Conservation (phyloP, 64 coral and sea anemone species). For the Astreopora myriophthalma region DNA sequence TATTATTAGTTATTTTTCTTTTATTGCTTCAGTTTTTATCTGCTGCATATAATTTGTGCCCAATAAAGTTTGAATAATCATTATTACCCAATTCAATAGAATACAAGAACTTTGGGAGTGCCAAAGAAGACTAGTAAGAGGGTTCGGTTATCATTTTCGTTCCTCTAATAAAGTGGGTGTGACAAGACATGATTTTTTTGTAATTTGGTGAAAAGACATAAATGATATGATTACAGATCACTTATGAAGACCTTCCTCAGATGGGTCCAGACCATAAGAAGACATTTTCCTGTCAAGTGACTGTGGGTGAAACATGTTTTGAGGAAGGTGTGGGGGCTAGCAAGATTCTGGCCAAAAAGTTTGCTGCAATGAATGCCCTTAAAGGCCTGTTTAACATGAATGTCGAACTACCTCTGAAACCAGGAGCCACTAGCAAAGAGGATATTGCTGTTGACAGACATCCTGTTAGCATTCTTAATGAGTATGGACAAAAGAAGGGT, state of each 20-base stretch:
- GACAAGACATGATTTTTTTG: too few species aligned
- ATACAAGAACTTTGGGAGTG: too few species aligned
- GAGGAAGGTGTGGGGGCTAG: constrained; percentile 65
- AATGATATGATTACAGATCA: constrained; percentile 35
- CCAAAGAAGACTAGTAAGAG: too few species aligned
- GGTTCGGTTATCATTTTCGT: too few species aligned
- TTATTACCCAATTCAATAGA: too few species aligned
- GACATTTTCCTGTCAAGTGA: constrained; percentile 52
- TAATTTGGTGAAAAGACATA: neutral
- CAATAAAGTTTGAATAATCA: too few species aligned
- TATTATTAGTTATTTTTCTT: too few species aligned
- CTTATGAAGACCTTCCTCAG: constrained; percentile 64
- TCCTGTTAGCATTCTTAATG: constrained; percentile 78
- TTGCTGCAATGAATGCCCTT: constrained; percentile 73
- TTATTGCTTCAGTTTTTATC: too few species aligned
- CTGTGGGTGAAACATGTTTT: constrained; percentile 75
- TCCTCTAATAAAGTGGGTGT: too few species aligned
- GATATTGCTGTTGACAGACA: constrained; percentile 22
- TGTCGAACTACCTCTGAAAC: constrained; percentile 19
- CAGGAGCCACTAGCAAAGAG: neutral
- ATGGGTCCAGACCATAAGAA: constrained; percentile 70
- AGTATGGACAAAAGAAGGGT: constrained; percentile 74
- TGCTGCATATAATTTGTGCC: too few species aligned
- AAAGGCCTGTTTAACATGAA: constrained; percentile 67
- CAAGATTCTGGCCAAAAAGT: constrained; percentile 75